A percentile compares a stretch with the other conserved stretches of the same genome.
Conservation (phyloP, 2,888 invertebrate species). For the Andrena dorsata region DNA sequence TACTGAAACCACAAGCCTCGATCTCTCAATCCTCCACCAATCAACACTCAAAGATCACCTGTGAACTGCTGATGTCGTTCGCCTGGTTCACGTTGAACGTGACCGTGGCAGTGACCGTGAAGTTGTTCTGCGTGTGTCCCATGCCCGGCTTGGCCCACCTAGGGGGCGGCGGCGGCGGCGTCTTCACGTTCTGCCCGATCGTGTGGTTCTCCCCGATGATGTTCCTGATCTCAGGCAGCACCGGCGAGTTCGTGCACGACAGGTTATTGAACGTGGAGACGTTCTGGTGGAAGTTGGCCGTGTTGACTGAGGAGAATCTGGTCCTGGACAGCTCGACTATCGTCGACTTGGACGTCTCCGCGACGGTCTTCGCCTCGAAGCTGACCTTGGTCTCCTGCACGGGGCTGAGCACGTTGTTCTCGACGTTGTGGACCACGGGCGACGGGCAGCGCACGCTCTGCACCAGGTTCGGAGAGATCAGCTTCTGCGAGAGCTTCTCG, state of each 20-base stretch:
- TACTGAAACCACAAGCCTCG: background rate
- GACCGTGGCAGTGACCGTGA: slow-evolving; percentile 94
- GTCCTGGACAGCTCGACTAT: slow-evolving; percentile 75
- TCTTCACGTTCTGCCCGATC: slow-evolving; percentile 81
- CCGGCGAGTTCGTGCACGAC: slow-evolving; percentile 75
- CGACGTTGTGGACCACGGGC: slow-evolving; percentile 83
- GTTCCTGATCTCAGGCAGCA: slow-evolving; percentile 75
- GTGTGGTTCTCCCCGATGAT: slow-evolving; percentile 72
- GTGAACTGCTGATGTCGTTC: slow-evolving; percentile 54
- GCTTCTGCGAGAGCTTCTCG: slow-evolving; percentile 81
- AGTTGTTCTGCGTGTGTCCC: slow-evolving; percentile 88
- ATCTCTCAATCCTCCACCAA: background rate
- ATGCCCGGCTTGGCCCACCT: slow-evolving; percentile 93
- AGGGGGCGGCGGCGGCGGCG: slow-evolving; percentile 94
- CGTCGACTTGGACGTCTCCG: slow-evolving; percentile 63
- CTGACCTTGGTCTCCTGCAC: slow-evolving; percentile 69
- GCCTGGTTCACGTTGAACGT: slow-evolving; percentile 90
- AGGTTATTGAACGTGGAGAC: slow-evolving; percentile 78
- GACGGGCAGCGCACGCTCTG: slow-evolving; percentile 83
- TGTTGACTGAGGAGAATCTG: slow-evolving; percentile 77
- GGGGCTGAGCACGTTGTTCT: slow-evolving; percentile 82
- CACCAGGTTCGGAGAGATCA: slow-evolving; percentile 83
- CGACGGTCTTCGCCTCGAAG: slow-evolving; percentile 67
- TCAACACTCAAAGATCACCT: slow-evolving; percentile 49
- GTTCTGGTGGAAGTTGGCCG: slow-evolving; percentile 81